Percentiles rank a stretch among this genome's conserved stretches.
phyloP scores from a whole-genome alignment of 2,888 invertebrate species.

The Rhingia rostrata region DNA sequence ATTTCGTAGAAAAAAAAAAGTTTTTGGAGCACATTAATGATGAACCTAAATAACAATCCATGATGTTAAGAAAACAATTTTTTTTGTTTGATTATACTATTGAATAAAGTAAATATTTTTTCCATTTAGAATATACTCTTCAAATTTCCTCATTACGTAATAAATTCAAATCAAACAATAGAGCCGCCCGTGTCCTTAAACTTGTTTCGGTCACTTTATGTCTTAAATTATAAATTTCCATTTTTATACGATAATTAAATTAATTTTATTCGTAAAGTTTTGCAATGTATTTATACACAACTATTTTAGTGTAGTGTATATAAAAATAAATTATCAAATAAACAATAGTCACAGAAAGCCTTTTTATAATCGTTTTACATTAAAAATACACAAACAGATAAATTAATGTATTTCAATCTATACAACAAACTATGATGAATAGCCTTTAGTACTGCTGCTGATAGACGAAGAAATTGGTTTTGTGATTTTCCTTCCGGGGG shows the following conservation, averaged over 20 bases:
- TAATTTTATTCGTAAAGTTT: conserved; percentile 39
- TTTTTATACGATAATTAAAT: conserved; percentile 7
- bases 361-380: conserved; percentile 37
- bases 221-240: too few species aligned
- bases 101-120: too few species aligned
- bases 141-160: too few species aligned
- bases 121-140: too few species aligned
- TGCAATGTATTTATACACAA: conserved; percentile 20
- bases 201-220: too few species aligned
- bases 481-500: conserved; percentile 39
- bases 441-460: conserved; percentile 29
- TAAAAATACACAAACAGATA: conserved; percentile 25
- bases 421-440: conserved; percentile 30
- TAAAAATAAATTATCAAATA: conserved; percentile 35
- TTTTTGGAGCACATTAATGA: too few species aligned
- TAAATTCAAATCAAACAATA: too few species aligned
- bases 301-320: conserved; percentile 18
- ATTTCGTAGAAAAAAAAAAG: too few species aligned
- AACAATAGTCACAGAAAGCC: conserved; percentile 43
- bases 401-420: background rate
- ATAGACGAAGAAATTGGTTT: conserved; percentile 43
- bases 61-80: too few species aligned
- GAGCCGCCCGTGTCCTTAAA: too few species aligned
- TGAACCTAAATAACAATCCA: too few species aligned
- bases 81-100: too few species aligned